Percentiles rank a stretch among this genome's conserved stretches.
Conservation (phyloP, 2,888 invertebrate genomes). For the Noctua janthina region DNA sequence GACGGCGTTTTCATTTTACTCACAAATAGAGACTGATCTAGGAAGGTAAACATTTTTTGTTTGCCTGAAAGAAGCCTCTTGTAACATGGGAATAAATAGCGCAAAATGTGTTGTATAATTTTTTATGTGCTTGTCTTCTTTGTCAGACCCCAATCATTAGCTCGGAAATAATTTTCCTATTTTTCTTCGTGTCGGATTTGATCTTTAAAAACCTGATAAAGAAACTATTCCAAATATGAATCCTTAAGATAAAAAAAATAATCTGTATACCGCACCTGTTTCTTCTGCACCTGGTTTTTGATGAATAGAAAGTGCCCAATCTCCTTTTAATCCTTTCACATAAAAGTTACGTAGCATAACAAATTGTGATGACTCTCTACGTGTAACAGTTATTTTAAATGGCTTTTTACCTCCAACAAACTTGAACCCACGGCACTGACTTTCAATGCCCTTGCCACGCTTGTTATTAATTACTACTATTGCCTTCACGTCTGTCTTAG, state of each 20-base stretch:
- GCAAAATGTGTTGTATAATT: background rate
- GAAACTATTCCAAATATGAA: background rate
- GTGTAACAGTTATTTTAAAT: slow-evolving; percentile 16
- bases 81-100: too few species aligned
- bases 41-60: slow-evolving; percentile 7
- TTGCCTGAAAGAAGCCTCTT: background rate
- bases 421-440: slow-evolving; percentile 50
- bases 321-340: slow-evolving; percentile 8
- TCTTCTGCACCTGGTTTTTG: background rate
- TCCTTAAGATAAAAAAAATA: background rate
- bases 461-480: slow-evolving; percentile 48
- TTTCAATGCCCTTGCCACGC: slow-evolving; percentile 43
- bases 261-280: background rate
- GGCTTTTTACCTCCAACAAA: slow-evolving; percentile 15
- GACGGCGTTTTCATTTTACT: slow-evolving; percentile 31
- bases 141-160: too few species aligned
- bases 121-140: background rate
- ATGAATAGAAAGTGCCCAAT: slow-evolving; percentile 16
- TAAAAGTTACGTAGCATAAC: background rate
- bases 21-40: slow-evolving; percentile 6
- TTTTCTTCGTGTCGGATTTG: background rate
- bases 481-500: slow-evolving; percentile 43
- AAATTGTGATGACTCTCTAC: slow-evolving; percentile 8
- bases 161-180: background rate
- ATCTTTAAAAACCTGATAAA: background rate